Evolutionary conservation across 1,140 invertebrate species (phyloP), one percentile per base, ranked within the genome.

Genomic region (Drosophila leontia): DNA sequence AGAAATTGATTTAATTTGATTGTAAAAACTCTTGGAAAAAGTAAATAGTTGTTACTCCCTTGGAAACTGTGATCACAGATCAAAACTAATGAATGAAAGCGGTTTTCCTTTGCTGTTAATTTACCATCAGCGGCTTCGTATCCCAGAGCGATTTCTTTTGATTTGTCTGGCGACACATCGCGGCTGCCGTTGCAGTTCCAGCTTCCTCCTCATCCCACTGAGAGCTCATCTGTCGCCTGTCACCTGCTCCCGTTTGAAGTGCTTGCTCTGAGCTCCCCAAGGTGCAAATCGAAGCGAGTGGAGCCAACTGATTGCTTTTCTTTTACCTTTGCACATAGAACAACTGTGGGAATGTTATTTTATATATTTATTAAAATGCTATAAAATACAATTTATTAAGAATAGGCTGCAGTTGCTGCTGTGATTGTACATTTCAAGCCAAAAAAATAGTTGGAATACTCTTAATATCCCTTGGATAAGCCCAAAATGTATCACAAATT

Each of bases 211-310:
- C 39, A 34, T 48, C 7, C 47, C 42, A 37, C 35, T 23, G 63
- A 35, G 47, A 42, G 48, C 51, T 42, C 56, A 78, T 78, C 75
- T 77, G 75, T 78, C 75, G 75, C 75, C 74, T 78, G 75, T 78
- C 75, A 78, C 56, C 48, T 78, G 75, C 75, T 78, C 75, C 65
- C 64, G 58, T 78, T 78, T 78, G 75, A 78, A 62, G 68, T 72
- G 70, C 15, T 51, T 17, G 23, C 32, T 37, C 11, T n/a, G 15
- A 71, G 67, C 70, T 72, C 83, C 83, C 83, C 51, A 77, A 84
- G 84, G 83, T 78, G 74, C 75, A 51, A 60, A 72, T 68, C 75
- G 56, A 37, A 53, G 35, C 44, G 37, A 37, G 48, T 26, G 39
- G 29, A 67, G 61, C 35, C 55, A 34, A 59, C 57, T 61, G 74